These are phyloP conservation scores for Stenopsyche tienmushanensis DNA, from an alignment of 1,140 invertebrate genomes.

Conservation along the genomic window DNA sequence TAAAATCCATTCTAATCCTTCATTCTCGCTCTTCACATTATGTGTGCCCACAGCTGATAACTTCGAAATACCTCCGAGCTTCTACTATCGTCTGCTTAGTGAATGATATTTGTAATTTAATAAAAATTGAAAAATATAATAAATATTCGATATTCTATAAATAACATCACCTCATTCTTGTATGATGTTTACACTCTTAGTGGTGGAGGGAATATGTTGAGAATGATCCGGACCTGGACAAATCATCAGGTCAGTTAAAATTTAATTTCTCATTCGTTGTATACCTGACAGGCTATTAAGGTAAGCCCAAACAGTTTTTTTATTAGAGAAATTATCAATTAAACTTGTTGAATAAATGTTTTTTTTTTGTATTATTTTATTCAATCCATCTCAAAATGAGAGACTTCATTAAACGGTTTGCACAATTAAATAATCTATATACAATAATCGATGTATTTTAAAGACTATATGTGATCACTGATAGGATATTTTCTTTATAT, in stretches of 20 bases:
- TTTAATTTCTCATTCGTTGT: conserved; percentile 30
- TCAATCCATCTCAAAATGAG: not conserved
- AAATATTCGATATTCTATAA: conserved; percentile 1
- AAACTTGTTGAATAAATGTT: conserved; percentile 14
- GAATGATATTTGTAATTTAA: conserved; percentile 18
- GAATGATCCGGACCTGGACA: conserved; percentile 38
- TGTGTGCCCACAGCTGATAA: conserved; percentile 37
- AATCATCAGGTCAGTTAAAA: conserved; percentile 40
- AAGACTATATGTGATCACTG: conserved; percentile 38
- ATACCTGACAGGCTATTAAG: conserved; percentile 37
- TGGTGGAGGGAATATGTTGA: conserved; percentile 39
- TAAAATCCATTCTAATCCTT: conserved; percentile 33
- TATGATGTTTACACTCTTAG: conserved; percentile 40
- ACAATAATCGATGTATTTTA: conserved; percentile 8
- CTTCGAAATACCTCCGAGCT: conserved; percentile 27
- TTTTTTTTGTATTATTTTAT: conserved; percentile 18
- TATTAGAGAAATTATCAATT: conserved; percentile 9
- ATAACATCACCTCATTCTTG: conserved; percentile 35
- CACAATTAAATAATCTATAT: conserved; percentile 10
- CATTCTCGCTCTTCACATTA: conserved; percentile 29
- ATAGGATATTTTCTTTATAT: conserved; percentile 28
- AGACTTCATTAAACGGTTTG: too few species aligned
- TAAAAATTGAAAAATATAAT: conserved; percentile 20
- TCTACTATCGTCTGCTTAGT: conserved; percentile 33
- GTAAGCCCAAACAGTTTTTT: conserved; percentile 37